These are phyloP conservation scores for Netta rufina DNA, from an alignment of 2,797 vertebrate species.

Conservation along the genomic window DNA sequence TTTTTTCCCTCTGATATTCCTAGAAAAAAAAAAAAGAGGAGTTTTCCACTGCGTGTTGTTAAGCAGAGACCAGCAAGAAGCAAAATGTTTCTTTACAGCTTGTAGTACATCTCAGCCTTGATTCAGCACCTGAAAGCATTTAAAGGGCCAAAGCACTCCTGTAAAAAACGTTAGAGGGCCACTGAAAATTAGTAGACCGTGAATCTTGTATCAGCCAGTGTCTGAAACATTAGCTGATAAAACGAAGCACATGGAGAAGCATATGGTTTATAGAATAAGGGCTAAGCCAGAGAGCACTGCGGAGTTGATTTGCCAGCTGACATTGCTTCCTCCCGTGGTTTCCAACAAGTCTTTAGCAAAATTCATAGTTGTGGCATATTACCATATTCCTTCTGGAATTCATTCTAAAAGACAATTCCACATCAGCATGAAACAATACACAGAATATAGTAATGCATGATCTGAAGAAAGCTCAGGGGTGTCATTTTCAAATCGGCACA, in stretches of 20 bases:
- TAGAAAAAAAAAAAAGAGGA: neutral
- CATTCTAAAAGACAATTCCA: neutral
- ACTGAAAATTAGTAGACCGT: neutral
- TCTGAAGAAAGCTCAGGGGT: neutral
- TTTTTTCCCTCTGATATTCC: neutral
- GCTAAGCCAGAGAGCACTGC: neutral
- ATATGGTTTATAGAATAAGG: neutral
- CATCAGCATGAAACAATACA: neutral
- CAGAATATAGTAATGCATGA: neutral
- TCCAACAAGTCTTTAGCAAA: neutral
- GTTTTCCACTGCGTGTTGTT: neutral
- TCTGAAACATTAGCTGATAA: neutral
- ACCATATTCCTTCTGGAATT: neutral
- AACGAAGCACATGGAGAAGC: neutral
- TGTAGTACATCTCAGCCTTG: neutral
- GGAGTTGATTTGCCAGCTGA: conserved; percentile 9
- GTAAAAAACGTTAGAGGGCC: neutral
- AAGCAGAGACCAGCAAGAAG: neutral
- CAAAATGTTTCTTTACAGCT: neutral
- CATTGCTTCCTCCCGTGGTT: neutral
- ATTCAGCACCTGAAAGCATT: neutral
- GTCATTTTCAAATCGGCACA: neutral
- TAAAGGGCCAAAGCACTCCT: neutral
- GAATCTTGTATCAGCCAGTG: neutral
- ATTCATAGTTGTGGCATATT: neutral